phyloP scores from a whole-genome alignment of 2,113 vertebrate species.

The Herpetotheres cachinnans region DNA sequence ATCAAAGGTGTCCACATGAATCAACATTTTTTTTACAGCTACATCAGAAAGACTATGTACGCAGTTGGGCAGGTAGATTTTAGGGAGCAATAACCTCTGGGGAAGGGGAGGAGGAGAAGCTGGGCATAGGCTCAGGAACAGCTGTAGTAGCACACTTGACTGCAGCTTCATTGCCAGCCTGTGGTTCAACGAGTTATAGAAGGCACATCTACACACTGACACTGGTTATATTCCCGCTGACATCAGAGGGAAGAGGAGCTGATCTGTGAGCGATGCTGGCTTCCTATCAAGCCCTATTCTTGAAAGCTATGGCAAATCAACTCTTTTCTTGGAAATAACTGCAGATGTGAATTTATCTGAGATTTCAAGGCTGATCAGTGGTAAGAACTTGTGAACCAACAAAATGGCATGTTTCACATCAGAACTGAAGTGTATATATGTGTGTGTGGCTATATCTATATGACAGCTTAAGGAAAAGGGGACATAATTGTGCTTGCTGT shows the following conservation, averaged over 20 bases:
- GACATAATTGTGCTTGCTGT: not conserved
- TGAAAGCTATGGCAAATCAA: not conserved
- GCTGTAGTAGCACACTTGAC: not conserved
- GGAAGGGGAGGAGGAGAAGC: not conserved
- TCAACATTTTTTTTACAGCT: not conserved
- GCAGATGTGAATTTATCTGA: slow-evolving; percentile 14
- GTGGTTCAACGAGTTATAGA: not conserved
- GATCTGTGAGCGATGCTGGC: not conserved
- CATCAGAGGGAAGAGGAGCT: not conserved
- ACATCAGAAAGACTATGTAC: not conserved
- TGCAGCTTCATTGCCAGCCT: not conserved
- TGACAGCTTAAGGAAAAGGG: not conserved
- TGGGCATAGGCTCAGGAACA: not conserved
- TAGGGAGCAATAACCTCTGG: not conserved
- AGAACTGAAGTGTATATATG: not conserved
- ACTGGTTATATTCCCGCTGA: not conserved
- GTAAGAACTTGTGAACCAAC: slow-evolving; percentile 24
- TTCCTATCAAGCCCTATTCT: not conserved
- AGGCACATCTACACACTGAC: not conserved
- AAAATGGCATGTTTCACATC: not conserved
- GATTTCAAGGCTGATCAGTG: slow-evolving; percentile 19
- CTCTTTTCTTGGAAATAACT: not conserved
- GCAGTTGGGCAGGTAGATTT: not conserved
- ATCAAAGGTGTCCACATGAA: not conserved
- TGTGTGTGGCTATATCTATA: not conserved